Base-by-base conservation (phyloP, 1,140 invertebrate species). In the Caenorhabditis remanei region DNA sequence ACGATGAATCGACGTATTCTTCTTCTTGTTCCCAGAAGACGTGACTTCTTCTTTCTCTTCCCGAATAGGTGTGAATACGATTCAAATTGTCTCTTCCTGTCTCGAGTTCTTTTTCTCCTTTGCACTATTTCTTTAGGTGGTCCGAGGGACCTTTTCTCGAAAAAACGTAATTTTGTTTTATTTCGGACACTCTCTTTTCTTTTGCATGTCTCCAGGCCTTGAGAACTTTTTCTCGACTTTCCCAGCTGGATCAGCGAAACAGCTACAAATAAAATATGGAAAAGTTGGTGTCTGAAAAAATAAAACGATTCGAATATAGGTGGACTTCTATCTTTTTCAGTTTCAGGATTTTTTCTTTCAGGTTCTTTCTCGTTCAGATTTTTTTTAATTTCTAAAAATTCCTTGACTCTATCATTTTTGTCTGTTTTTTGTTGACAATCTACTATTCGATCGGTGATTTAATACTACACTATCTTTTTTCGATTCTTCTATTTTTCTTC, bases 301-400 rank as follows among this genome's bases (percentile, higher is more conserved):
- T 32, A 32, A 32, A 32, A 32, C 32, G 32, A 32, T 32, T 32
- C 32, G 32, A 32, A 32, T 32, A 32, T 32, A 32, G 32, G 32
- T 32, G 32, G 32, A 32, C 32, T 32, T 32, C 32, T 32, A 32
- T 32, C 32, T 32, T 32, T 32, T 32, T 32, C 32, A 32, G 32
- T 32, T 32, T 32, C 32, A 32, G 32, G 32, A 32, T 32, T 32
- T 32, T 32, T 32, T 32, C 32, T 32, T 32, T 32, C 32, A 32
- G 32, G 32, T 32, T 32, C 2, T 32, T 32, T 32, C 32, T 61
- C 21, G 19, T 61, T 61, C 56, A 61, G 56, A 61, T 50, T 21
- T 84, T 89, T 90, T 91, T 61, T 24, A 65, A 65, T 32, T 83
- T 88, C 8, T 21, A 16, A 79, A 56, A 53, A 82, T 71, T 61